phyloP scores from a whole-genome alignment of 2,888 invertebrate genomes.

The Ophioninae sp. region DNA sequence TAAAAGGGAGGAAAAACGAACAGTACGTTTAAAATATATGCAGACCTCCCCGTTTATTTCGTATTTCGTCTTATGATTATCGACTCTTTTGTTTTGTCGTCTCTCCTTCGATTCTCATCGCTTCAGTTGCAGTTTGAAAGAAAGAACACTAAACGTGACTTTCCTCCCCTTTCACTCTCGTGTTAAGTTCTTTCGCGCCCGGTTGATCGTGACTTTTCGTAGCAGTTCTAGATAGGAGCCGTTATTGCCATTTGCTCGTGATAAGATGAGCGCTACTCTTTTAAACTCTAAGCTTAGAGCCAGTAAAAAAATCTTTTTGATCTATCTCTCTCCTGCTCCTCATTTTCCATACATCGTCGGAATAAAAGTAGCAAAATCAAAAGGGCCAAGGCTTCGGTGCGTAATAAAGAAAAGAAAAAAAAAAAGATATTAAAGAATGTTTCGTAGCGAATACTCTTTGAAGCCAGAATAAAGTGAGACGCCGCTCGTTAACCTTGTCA shows the following conservation, averaged over 20 bases:
- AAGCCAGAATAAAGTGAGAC: conserved; percentile 16
- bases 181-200: conserved; percentile 46
- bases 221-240: conserved; percentile 67
- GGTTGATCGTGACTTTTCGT: conserved; percentile 52
- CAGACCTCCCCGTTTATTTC: conserved; percentile 48
- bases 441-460: conserved; percentile 15
- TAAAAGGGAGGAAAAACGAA: conserved; percentile 36
- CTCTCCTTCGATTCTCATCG: neutral
- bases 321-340: conserved; percentile 7
- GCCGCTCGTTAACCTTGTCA: conserved; percentile 33
- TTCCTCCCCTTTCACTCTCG: neutral
- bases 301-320: conserved; percentile 12
- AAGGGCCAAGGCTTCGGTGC: conserved; percentile 12
- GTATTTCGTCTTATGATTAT: conserved; percentile 27
- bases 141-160: neutral
- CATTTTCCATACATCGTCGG: conserved; percentile 10
- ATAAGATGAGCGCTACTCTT: conserved; percentile 27
- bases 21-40: conserved; percentile 56
- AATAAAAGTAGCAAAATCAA: conserved; percentile 23
- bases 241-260: conserved; percentile 44
- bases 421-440: neutral
- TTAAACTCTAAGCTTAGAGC: conserved; percentile 32
- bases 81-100: conserved; percentile 11
- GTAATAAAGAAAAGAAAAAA: neutral
- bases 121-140: neutral